phyloP scores from a whole-genome alignment of 2,888 invertebrate species.

The Halocaridina rubra region DNA sequence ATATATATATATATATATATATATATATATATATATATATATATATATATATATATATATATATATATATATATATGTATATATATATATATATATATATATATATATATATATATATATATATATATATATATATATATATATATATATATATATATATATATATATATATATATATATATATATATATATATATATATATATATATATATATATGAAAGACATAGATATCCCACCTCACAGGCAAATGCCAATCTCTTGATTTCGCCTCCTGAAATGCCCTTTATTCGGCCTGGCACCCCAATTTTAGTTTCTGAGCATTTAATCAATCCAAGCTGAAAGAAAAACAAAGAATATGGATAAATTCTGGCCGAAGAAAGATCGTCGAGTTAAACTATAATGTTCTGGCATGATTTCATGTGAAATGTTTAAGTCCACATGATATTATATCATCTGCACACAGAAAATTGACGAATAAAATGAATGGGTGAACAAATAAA shows the following conservation, averaged over 20 bases:
- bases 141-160: neutral
- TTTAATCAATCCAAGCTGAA: constrained; percentile 70
- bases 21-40: neutral
- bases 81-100: neutral
- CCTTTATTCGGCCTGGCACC: constrained; percentile 69
- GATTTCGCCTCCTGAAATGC: constrained; percentile 72
- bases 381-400: too few species aligned
- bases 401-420: too few species aligned
- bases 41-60: neutral
- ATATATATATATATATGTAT: constrained; percentile 11
- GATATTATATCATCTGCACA: too few species aligned
- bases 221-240: constrained; percentile 67
- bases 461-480: too few species aligned
- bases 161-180: constrained; percentile 3
- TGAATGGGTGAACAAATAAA: too few species aligned
- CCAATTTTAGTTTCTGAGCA: constrained; percentile 72
- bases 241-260: constrained; percentile 72
- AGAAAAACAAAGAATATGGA: too few species aligned
- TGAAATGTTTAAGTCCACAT: too few species aligned
- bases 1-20: neutral
- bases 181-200: neutral
- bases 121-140: neutral
- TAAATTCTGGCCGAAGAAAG: too few species aligned
- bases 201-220: neutral
- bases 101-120: neutral